Evolutionary conservation across 2,888 invertebrate species (phyloP), one percentile per base, ranked within the genome.

Genomic region (Dendrolimus houi): DNA sequence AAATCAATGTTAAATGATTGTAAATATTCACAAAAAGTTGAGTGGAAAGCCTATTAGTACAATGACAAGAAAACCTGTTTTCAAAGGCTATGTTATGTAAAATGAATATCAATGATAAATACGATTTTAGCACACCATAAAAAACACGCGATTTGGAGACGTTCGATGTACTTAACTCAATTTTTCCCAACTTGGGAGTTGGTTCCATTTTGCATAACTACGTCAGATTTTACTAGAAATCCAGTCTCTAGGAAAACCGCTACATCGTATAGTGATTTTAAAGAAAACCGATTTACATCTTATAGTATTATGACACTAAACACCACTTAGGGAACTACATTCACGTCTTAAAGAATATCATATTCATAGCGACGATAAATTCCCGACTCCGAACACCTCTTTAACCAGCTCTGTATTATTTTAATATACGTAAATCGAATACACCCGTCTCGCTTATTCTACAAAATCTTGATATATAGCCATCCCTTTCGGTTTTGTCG

Each of bases 301-400:
- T 29, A 81, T 70, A 70, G 63, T 64, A 58, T 60, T 74, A 71
- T 74, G 81, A 81, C 84, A 79, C 70, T 83, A 79, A 82, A 79
- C 71, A 75, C 74, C 80, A 71, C 29, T 75, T 71, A 64, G 79
- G 80, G 74, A 82, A 75, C 80, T 76, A 79, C 81, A 86, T 87
- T 86, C 84, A 73, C 73, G 72, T 78, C 80, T 85, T 84, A 83
- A 82, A 83, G 86, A 86, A 88, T 87, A 89, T 89, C 83, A 85
- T 89, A 89, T 90, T 90, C 88, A 89, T 89, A 85, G 83, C 76
- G 75, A 73, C 84, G 76, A 89, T 88, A 90, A 89, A 89, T 89
- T 87, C 76, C 66, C 75, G 64, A 70, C 70, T 68, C 75, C 75
- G 74, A 81, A 74, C 83, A 86, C 88, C 87, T 89, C 87, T 87